phyloP scores from a whole-genome alignment of 1,140 invertebrate species.

The Drosophila parabipectinata region DNA sequence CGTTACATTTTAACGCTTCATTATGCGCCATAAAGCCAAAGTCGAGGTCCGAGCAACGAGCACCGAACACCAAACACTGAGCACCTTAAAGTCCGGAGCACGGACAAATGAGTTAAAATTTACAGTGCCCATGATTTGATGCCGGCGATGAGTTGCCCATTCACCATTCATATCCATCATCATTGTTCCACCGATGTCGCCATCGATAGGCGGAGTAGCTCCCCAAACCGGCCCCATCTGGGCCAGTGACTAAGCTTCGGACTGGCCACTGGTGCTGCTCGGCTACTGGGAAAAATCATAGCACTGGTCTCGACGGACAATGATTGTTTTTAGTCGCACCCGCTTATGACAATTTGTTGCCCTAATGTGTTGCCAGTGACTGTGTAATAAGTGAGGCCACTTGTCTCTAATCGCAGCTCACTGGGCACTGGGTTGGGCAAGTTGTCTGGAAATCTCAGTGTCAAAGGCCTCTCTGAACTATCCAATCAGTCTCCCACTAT shows the following conservation, averaged over 20 bases:
- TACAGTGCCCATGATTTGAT: slow-evolving; percentile 66
- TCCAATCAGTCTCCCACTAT: slow-evolving; percentile 9
- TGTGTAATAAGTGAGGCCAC: slow-evolving; percentile 52
- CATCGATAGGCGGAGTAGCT: slow-evolving; percentile 17
- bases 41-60: slow-evolving; percentile 20
- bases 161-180: slow-evolving; percentile 58
- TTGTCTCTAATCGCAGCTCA: slow-evolving; percentile 37
- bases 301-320: slow-evolving; percentile 18
- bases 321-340: slow-evolving; percentile 42
- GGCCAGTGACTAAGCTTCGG: slow-evolving; percentile 27
- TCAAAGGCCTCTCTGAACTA: slow-evolving; percentile 4
- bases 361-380: slow-evolving; percentile 59
- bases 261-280: slow-evolving; percentile 13
- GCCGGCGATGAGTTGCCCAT: slow-evolving; percentile 50
- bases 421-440: slow-evolving; percentile 5
- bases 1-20: slow-evolving; percentile 81
- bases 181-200: slow-evolving; percentile 48
- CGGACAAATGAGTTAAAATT: slow-evolving; percentile 59
- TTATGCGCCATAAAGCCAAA: slow-evolving; percentile 69
- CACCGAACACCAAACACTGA: background rate
- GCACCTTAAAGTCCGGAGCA: background rate
- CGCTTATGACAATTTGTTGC: slow-evolving; percentile 50
- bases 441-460: slow-evolving; percentile 10
- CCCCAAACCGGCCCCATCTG: slow-evolving; percentile 10
- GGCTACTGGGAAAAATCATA: slow-evolving; percentile 2